Base-by-base conservation (phyloP, 2,888 invertebrate genomes). In the Parapristionchus giblindavisi region DNA sequence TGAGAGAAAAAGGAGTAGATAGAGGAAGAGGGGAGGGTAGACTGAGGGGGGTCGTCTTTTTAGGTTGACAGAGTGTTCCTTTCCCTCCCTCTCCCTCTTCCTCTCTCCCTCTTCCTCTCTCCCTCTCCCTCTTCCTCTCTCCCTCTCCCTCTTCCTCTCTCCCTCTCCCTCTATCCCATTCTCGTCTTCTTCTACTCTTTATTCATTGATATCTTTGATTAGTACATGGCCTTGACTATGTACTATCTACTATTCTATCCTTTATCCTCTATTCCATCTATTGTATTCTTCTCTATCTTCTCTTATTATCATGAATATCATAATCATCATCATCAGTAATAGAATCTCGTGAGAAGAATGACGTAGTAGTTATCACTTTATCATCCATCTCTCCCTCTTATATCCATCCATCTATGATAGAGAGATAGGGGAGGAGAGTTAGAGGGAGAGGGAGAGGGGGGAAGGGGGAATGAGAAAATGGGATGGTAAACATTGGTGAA, bases 21-120 rank as follows among this genome's bases (percentile, higher is more conserved):
- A n/a, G n/a, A n/a, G n/a, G n/a, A n/a, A n/a, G n/a, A n/a, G n/a
- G n/a, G n/a, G n/a, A n/a, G n/a, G 48, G 48, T 14, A 48, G 48
- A 48, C 11, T 48, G 48, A 43, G 14, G 43, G 56, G 63, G 60
- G 65, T 43, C 65, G 3, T 65, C 40, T 65, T 65, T 43, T 65
- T 65, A 48, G 65, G 27, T 43, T 38, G n/a, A 34, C 4, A 24
- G 24, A 52, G 52, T 27, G 34, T 56, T 36, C 56, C 52, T n/a
- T 72, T 8, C 56, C 32, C 63, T 73, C 58, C 76, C 71, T 58
- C 63, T 51, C 36, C 34, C 66, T 51, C 24, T 17, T 32, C 43
- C 2, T 71, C 58, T 77, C 73, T 71, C 60, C 74, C 66, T 63
- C 75, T 68, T 70, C 75, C 66, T 68, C 63, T 72, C 65, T 70